Evolutionary conservation across 2,888 invertebrate genomes (phyloP), one percentile per base, ranked within the genome.

Genomic region (Erebia ligea): DNA sequence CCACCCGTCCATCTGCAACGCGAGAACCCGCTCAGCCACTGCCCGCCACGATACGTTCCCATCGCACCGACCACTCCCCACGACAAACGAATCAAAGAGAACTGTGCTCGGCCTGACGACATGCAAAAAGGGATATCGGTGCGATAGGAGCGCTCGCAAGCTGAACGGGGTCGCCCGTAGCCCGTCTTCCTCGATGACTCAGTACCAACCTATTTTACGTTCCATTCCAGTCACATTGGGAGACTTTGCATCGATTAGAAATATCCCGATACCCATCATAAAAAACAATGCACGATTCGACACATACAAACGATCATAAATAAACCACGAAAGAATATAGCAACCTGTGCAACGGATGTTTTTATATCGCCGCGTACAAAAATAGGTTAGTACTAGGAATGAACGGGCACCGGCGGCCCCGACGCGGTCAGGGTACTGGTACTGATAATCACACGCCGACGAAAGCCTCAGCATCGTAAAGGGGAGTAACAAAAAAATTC

Each of bases 381-480:
- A 91, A 92, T 89, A 90, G 89, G 89, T 92, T 88, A 87, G 89
- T 90, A 89, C 89, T 84, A 85, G 85, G 89, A 91, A 87, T 86
- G 87, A 86, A 84, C 87, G 88, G 85, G 84, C 86, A 88, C 87
- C 81, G 86, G 87, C 88, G 88, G 86, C 88, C 86, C 86, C 87
- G 87, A 89, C 91, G 91, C 91, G 91, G 88, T 89, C 93, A 90
- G 90, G 92, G 90, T 88, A 87, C 87, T 87, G 92, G 90, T 88
- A 87, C 87, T 87, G 85, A 85, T 86, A 86, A 82, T 91, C 89
- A 90, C 87, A 91, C 92, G 92, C 93, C 93, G 93, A 94, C 93
- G 93, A 94, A 94, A 94, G 93, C 93, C 93, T 93, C 93, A 90
- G 91, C 93, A 93, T 92, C 90, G 89, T 88, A 84, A 90, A 84